Conservation (phyloP, 2,888 invertebrate genomes). For the Cryptophagus acutangulus region DNA sequence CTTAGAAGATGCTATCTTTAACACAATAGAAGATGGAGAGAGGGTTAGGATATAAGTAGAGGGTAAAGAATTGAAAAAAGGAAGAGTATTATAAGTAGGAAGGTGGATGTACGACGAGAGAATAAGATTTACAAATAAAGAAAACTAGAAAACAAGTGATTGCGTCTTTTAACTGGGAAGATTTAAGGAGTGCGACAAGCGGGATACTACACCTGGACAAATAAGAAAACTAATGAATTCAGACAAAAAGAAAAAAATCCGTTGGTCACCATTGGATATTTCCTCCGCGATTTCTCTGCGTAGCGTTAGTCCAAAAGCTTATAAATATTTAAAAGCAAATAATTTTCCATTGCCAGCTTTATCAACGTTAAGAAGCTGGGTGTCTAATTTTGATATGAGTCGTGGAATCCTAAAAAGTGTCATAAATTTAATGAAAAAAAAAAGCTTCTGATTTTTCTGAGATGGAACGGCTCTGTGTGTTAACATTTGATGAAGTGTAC, state of each 20-base stretch:
- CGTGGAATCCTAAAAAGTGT: background rate
- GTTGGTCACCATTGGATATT: conserved; percentile 9
- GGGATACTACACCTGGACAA: background rate
- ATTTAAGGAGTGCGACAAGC: too few relatives aligned
- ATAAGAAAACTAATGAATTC: background rate
- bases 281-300: conserved; percentile 13
- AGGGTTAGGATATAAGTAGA: too few relatives aligned
- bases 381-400: background rate
- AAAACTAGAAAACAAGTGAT: too few relatives aligned
- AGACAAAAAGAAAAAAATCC: background rate
- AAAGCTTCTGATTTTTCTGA: background rate
- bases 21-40: too few relatives aligned
- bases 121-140: too few relatives aligned
- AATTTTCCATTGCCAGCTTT: background rate
- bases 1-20: too few relatives aligned
- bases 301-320: conserved; percentile 10
- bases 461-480: background rate
- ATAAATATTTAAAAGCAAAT: conserved; percentile 7
- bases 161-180: too few relatives aligned
- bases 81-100: too few relatives aligned
- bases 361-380: background rate
- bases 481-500: conserved; percentile 1
- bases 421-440: background rate
- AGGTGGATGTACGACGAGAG: too few relatives aligned
- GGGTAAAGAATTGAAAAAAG: too few relatives aligned